Evolutionary conservation across 2,113 vertebrate species (phyloP).

Genomic region (Mionectes macconnelli): DNA sequence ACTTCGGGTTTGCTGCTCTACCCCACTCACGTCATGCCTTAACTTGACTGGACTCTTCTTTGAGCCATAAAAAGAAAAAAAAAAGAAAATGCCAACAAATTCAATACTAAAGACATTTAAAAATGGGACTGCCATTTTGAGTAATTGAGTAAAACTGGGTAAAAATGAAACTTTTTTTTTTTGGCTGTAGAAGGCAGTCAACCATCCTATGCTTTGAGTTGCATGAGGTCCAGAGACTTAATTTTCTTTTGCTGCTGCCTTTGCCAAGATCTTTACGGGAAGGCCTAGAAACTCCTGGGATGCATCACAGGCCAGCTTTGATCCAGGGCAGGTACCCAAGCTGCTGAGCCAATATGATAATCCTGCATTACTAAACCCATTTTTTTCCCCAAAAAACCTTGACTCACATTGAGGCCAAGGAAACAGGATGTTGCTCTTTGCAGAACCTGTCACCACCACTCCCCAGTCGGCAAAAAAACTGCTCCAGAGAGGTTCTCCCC

Average conservation of each 20-base stretch:
- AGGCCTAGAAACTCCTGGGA: not conserved
- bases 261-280: not conserved
- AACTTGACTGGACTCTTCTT: not conserved
- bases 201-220: not conserved
- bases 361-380: conserved; percentile 14
- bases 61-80: not conserved
- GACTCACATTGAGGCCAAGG: not conserved
- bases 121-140: not conserved
- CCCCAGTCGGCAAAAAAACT: not conserved
- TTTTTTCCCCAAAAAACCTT: conserved; percentile 6
- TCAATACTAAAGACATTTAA: not conserved
- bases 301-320: not conserved
- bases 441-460: not conserved
- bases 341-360: not conserved
- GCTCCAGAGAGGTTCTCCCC: not conserved
- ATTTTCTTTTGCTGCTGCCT: not conserved
- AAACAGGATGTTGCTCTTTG: not conserved
- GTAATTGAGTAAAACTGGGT: not conserved
- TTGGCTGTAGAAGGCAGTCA: not conserved
- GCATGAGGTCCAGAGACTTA: not conserved
- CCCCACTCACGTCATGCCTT: not conserved
- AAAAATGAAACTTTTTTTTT: not conserved
- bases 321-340: not conserved
- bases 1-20: not conserved
- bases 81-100: not conserved